Percentiles rank a stretch among this genome's conserved stretches.
These are phyloP conservation scores for Thalassophryne amazonica DNA, from an alignment of 2,797 vertebrate species.

Conservation along the genomic window DNA sequence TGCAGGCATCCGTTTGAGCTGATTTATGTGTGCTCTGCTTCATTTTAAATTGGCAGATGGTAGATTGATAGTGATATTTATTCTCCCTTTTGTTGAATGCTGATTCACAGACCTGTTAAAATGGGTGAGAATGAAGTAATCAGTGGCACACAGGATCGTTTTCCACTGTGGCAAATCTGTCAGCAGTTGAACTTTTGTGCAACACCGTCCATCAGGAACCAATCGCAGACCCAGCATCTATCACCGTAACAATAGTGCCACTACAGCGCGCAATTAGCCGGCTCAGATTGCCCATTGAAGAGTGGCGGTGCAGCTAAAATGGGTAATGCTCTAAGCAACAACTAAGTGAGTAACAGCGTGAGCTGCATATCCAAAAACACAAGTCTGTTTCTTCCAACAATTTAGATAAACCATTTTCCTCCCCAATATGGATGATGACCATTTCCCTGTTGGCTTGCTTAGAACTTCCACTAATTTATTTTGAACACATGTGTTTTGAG, in stretches of 20 bases:
- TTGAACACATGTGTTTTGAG: constrained; percentile 9
- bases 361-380: neutral
- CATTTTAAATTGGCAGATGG: too few relatives aligned
- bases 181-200: neutral
- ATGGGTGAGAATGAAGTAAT: neutral
- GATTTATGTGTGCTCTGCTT: too few relatives aligned
- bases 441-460: neutral
- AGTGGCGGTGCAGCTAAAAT: neutral
- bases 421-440: constrained; percentile 12
- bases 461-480: constrained; percentile 7
- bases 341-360: neutral
- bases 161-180: neutral
- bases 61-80: too few relatives aligned
- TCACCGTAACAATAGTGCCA: neutral
- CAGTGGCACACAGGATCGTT: neutral
- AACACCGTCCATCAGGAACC: constrained; percentile 1
- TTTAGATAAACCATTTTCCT: constrained; percentile 7
- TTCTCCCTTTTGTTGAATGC: too few relatives aligned
- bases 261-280: neutral
- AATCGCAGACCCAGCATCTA: constrained; percentile 11
- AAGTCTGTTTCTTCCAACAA: neutral
- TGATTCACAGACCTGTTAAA: too few relatives aligned
- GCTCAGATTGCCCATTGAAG: neutral
- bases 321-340: constrained; percentile 1
- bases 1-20: too few relatives aligned